A percentile compares a stretch with the other conserved stretches of the same genome.
Conservation (phyloP, 2,113 vertebrate genomes). For the Neodon shergylaensis region DNA sequence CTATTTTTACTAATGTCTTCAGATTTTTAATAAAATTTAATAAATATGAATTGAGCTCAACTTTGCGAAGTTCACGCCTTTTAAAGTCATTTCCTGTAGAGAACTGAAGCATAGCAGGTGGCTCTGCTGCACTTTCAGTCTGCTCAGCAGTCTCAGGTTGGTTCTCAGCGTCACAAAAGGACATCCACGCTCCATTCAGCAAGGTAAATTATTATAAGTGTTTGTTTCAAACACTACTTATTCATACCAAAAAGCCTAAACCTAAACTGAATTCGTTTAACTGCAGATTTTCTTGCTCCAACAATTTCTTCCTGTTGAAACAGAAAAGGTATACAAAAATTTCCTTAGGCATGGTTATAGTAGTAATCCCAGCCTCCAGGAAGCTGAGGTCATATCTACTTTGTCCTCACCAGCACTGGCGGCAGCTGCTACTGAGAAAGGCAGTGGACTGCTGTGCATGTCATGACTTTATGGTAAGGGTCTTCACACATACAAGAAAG, state of each 20-base stretch:
- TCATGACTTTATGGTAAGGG: slow-evolving; percentile 96
- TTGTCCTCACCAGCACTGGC: slow-evolving; percentile 45
- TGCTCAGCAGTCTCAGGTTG: background rate
- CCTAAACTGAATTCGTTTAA: background rate
- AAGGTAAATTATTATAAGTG: background rate
- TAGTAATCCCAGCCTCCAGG: background rate
- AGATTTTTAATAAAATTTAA: background rate
- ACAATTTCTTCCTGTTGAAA: background rate
- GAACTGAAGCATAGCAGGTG: background rate
- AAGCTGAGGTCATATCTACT: background rate
- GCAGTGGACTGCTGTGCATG: slow-evolving; percentile 80
- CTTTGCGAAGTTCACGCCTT: background rate
- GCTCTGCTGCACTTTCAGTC: background rate
- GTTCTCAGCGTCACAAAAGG: background rate
- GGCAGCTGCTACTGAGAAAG: slow-evolving; percentile 60
- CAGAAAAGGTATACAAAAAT: background rate
- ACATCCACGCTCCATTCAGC: background rate
- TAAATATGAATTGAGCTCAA: background rate
- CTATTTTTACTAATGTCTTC: background rate
- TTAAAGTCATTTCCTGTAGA: background rate
- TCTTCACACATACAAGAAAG: slow-evolving; percentile 95
- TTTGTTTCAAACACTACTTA: background rate
- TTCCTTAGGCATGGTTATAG: background rate
- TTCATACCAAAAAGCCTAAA: background rate
- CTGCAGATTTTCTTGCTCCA: background rate